Evolutionary conservation across 2,113 vertebrate species (phyloP).

Genomic region (Otis tarda): DNA sequence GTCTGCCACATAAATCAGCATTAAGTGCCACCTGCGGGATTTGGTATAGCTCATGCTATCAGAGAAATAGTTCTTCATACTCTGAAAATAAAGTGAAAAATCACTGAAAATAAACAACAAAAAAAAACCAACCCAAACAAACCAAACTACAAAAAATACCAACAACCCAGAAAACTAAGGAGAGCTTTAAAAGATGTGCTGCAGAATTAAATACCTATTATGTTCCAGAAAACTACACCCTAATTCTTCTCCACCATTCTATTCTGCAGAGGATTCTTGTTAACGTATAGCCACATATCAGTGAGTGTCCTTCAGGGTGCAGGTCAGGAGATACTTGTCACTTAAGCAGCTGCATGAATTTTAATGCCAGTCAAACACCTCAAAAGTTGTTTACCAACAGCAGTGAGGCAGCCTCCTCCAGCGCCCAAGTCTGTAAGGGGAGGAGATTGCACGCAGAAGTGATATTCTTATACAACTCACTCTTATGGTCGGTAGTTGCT

Average conservation of each 20-base stretch:
- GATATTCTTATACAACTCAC: neutral
- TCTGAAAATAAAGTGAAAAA: neutral
- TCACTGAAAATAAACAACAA: neutral
- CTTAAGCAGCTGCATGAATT: neutral
- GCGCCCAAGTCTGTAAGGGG: neutral
- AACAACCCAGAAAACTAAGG: neutral
- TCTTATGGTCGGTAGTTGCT: neutral
- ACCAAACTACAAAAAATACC: no score
- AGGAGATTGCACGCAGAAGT: neutral
- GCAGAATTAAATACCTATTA: neutral
- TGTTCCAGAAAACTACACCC: neutral
- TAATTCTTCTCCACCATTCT: neutral
- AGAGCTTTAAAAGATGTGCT: neutral
- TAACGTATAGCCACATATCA: neutral
- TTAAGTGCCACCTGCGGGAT: neutral
- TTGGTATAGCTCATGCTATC: neutral
- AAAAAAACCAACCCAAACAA: neutral
- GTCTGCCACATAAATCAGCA: neutral
- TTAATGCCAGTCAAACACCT: neutral
- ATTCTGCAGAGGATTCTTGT: neutral
- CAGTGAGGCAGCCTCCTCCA: neutral
- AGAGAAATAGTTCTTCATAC: neutral
- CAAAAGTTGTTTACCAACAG: neutral
- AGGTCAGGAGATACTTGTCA: neutral
- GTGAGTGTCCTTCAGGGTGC: fast-evolving